phyloP scores from a whole-genome alignment of 1,140 invertebrate species.

The Neelides sp. region DNA sequence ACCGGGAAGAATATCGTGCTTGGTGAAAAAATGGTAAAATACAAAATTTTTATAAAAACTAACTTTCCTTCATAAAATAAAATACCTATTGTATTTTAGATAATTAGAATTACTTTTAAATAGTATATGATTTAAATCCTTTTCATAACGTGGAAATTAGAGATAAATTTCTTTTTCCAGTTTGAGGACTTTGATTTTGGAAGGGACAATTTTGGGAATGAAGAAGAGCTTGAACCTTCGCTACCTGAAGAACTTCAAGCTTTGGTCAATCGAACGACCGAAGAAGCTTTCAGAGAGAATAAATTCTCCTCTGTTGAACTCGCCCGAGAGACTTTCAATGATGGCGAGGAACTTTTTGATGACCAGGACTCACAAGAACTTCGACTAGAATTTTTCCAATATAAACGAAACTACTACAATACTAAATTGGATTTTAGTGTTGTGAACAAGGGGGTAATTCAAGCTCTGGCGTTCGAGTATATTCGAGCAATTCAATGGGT shows the following conservation, averaged over 20 bases:
- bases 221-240: slow-evolving; percentile 13
- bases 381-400: slow-evolving; percentile 59
- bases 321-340: slow-evolving; percentile 32
- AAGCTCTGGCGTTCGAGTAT: slow-evolving; percentile 73
- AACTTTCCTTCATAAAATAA: not conserved
- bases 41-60: not conserved
- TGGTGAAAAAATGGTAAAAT: slow-evolving; percentile 26
- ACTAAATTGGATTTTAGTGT: slow-evolving; percentile 69
- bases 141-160: not conserved
- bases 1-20: slow-evolving; percentile 40
- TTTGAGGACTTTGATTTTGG: slow-evolving; percentile 46
- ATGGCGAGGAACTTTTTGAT: slow-evolving; percentile 45
- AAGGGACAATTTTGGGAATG: slow-evolving; percentile 45
- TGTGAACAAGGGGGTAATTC: slow-evolving; percentile 60
- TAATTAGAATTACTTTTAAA: too few species aligned
- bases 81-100: too few species aligned
- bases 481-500: slow-evolving; percentile 92
- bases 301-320: not conserved
- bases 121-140: too few species aligned
- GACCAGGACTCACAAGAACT: slow-evolving; percentile 30
- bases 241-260: slow-evolving; percentile 19
- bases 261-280: slow-evolving; percentile 23
- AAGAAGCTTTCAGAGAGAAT: slow-evolving; percentile 15
- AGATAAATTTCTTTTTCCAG: slow-evolving; percentile 30
- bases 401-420: slow-evolving; percentile 84